Evolutionary conservation across 2,113 vertebrate genomes (phyloP).

Genomic region (Ondatra zibethicus): DNA sequence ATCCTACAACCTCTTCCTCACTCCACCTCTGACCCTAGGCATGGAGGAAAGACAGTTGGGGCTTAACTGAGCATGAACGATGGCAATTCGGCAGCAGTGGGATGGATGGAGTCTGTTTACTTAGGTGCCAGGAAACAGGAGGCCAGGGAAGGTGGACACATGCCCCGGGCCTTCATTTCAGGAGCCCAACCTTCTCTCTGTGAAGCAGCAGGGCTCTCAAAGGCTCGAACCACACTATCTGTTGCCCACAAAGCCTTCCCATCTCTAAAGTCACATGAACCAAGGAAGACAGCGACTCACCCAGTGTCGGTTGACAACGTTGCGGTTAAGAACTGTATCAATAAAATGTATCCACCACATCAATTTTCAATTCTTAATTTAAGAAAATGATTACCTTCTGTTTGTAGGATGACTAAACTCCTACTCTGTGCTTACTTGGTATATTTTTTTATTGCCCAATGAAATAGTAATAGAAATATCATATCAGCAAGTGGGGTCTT

Average conservation of each 20-base stretch:
- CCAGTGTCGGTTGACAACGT: background rate
- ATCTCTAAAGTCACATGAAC: background rate
- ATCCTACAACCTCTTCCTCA: background rate
- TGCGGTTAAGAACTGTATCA: background rate
- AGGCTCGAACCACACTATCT: background rate
- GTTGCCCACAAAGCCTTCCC: background rate
- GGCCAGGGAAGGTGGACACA: background rate
- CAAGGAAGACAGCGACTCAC: background rate
- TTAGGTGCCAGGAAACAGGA: background rate
- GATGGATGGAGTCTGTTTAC: constrained; percentile 49
- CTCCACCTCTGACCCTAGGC: background rate
- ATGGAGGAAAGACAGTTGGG: background rate
- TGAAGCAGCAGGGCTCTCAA: background rate
- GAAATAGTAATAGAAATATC: constrained; percentile 33
- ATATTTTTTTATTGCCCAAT: background rate
- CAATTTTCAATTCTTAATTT: background rate
- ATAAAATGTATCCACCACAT: background rate
- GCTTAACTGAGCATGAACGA: constrained; percentile 60
- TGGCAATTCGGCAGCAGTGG: background rate
- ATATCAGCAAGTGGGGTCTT: background rate
- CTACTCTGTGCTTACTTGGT: background rate
- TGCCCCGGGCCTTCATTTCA: background rate
- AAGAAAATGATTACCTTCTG: background rate
- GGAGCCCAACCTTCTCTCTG: background rate
- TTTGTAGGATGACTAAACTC: background rate